Conservation (phyloP, 2,113 vertebrate genomes). For the Neolamprologus kungweensis region DNA sequence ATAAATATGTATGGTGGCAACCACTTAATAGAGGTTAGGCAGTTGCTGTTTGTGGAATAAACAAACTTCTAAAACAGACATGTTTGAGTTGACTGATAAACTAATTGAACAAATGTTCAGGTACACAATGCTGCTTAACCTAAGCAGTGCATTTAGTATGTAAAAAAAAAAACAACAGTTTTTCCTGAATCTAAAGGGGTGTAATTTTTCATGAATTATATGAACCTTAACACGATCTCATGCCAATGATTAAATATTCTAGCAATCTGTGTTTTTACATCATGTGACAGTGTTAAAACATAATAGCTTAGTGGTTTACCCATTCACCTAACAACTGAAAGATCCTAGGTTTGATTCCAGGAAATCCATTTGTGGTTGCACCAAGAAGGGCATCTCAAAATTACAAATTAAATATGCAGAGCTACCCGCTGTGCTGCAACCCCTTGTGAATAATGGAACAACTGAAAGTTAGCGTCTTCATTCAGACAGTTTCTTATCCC, state of each 20-base stretch:
- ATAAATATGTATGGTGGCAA: neutral
- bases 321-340: neutral
- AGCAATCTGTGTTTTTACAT: neutral
- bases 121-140: neutral
- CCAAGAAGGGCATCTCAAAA: neutral
- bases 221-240: neutral
- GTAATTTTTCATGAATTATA: neutral
- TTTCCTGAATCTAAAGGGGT: neutral
- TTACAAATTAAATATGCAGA: neutral
- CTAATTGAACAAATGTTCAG: neutral
- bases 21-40: neutral
- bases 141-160: neutral
- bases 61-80: neutral
- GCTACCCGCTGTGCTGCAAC: neutral
- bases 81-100: neutral
- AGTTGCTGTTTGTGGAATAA: neutral
- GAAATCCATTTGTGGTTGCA: neutral
- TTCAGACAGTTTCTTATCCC: neutral
- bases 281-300: neutral
- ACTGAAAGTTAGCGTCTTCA: neutral
- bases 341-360: neutral
- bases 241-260: neutral
- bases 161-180: neutral
- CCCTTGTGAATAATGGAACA: neutral
- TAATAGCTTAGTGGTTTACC: neutral